Evolutionary conservation across 2,888 invertebrate genomes (phyloP).

Genomic region (Sepiola atlantica): DNA sequence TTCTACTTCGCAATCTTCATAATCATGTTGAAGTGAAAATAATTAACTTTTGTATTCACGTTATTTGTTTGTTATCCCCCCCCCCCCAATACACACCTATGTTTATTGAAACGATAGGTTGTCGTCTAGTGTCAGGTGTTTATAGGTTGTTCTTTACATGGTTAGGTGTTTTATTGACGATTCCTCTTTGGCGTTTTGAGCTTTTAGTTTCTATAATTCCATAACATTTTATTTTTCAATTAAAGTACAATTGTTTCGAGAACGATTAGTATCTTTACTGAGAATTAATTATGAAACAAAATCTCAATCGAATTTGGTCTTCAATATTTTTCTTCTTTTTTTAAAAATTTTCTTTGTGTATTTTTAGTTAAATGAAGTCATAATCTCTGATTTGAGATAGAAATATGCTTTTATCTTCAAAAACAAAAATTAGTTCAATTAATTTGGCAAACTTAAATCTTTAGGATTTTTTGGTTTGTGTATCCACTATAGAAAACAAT

Average conservation of each 20-base stretch:
- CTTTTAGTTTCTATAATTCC: background rate
- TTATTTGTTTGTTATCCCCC: background rate
- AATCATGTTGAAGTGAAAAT: background rate
- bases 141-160: background rate
- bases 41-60: background rate
- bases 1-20: background rate
- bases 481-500: too few species aligned
- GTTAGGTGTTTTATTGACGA: too few species aligned
- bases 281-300: background rate
- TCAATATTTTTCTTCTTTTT: too few species aligned
- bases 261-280: background rate
- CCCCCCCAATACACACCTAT: background rate
- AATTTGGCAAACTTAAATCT: background rate
- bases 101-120: background rate
- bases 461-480: too few species aligned
- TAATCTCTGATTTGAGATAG: background rate
- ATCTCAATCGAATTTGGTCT: background rate
- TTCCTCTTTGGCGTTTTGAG: background rate
- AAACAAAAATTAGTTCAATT: background rate
- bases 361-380: background rate
- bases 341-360: background rate
- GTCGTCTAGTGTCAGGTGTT: background rate
- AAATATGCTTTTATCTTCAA: background rate
- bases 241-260: background rate
- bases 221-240: background rate